phyloP scores from a whole-genome alignment of 2,888 invertebrate species.

The Polia nebulosa region DNA sequence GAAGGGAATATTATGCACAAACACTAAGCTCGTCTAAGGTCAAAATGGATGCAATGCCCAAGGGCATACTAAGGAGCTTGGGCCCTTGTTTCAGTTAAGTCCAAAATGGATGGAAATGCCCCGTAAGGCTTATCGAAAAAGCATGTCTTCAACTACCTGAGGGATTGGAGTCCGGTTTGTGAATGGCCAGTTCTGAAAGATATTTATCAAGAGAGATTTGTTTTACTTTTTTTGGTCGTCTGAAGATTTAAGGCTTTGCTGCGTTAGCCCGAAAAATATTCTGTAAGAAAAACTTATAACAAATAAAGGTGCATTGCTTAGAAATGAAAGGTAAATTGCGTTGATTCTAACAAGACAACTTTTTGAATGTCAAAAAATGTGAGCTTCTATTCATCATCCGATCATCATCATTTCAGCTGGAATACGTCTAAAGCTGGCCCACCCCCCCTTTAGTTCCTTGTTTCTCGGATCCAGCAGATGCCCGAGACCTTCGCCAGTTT shows the following conservation, averaged over 20 bases:
- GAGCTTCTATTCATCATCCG: too few relatives aligned
- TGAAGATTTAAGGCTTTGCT: conserved; percentile 3
- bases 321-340: too few relatives aligned
- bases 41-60: conserved; percentile 34
- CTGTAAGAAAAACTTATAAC: neutral
- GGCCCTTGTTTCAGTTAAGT: conserved; percentile 14
- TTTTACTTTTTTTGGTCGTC: conserved; percentile 3
- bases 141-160: conserved; percentile 35
- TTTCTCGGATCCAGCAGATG: too few relatives aligned
- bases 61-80: conserved; percentile 47
- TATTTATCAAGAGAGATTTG: conserved; percentile 24
- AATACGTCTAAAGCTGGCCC: too few relatives aligned
- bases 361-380: too few relatives aligned
- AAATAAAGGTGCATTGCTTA: too few relatives aligned
- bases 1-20: neutral
- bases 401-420: too few relatives aligned
- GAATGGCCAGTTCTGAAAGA: conserved; percentile 42
- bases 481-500: too few relatives aligned
- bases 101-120: conserved; percentile 28
- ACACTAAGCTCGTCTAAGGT: conserved; percentile 11
- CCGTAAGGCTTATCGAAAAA: conserved; percentile 32
- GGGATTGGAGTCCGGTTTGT: conserved; percentile 22
- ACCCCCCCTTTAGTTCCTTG: too few relatives aligned
- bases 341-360: too few relatives aligned
- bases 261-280: neutral